These are phyloP conservation scores for Ochropleura plecta DNA, from an alignment of 2,888 invertebrate species.

Conservation along the genomic window DNA sequence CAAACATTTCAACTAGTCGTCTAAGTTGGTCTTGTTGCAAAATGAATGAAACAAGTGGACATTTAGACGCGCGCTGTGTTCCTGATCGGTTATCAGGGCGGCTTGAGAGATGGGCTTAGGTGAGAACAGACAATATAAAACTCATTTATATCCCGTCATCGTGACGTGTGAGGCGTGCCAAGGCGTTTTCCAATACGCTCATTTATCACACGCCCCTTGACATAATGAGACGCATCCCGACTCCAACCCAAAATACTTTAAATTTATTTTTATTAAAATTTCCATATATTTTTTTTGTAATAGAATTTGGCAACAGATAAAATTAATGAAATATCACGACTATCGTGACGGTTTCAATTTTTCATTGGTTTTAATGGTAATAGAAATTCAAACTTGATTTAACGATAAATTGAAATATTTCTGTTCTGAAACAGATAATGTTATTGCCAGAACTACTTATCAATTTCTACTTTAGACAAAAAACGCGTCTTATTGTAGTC, in stretches of 20 bases:
- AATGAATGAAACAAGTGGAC: conserved; percentile 86
- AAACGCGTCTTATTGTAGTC: neutral
- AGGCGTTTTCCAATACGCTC: conserved; percentile 88
- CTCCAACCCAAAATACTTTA: conserved; percentile 82
- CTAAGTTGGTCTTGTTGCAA: conserved; percentile 86
- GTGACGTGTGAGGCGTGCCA: conserved; percentile 87
- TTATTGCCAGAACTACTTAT: conserved; percentile 28
- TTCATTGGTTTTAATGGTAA: conserved; percentile 50
- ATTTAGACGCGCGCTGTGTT: conserved; percentile 78
- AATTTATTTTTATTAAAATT: conserved; percentile 83
- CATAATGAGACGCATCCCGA: conserved; percentile 88
- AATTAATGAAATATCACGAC: conserved; percentile 65
- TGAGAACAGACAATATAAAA: conserved; percentile 89
- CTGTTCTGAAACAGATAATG: conserved; percentile 33
- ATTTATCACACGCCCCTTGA: conserved; percentile 87
- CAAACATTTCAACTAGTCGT: conserved; percentile 89
- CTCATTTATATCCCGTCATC: conserved; percentile 89
- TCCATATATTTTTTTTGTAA: conserved; percentile 73
- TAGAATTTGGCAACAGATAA: conserved; percentile 70
- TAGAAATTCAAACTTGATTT: conserved; percentile 35
- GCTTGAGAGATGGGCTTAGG: conserved; percentile 86
- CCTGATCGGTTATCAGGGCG: conserved; percentile 83
- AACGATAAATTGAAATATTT: conserved; percentile 49
- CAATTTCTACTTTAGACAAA: conserved; percentile 22
- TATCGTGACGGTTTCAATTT: conserved; percentile 49